phyloP scores from a whole-genome alignment of 2,113 vertebrate species.

The Mesembrinibis cayennensis region DNA sequence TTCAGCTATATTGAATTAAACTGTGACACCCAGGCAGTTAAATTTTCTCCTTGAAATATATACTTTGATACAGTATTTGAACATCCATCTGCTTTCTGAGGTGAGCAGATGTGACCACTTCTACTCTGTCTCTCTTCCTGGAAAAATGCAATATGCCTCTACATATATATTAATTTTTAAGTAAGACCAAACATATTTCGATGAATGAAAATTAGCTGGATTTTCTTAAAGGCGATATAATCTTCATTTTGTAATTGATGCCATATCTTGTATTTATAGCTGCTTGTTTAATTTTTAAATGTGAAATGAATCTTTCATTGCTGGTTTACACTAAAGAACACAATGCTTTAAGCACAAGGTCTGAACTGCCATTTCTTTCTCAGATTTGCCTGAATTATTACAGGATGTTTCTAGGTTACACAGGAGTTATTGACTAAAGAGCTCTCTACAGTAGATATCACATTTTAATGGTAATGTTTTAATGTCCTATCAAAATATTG shows the following conservation, averaged over 20 bases:
- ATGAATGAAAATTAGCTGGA: not conserved
- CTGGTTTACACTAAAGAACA: not conserved
- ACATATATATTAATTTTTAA: not conserved
- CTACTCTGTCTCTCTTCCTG: not conserved
- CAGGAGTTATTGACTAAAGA: not conserved
- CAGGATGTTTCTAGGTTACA: not conserved
- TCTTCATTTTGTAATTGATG: not conserved
- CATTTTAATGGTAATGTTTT: not conserved
- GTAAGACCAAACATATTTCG: not conserved
- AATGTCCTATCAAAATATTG: not conserved
- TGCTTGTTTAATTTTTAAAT: not conserved
- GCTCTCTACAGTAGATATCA: not conserved
- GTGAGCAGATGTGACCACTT: conserved; percentile 44
- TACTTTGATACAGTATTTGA: conserved; percentile 21
- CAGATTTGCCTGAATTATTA: not conserved
- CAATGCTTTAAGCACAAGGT: not conserved
- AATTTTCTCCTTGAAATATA: conserved; percentile 53
- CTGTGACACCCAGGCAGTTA: conserved; percentile 15
- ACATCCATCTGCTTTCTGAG: conserved; percentile 43
- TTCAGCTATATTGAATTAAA: conserved; percentile 55
- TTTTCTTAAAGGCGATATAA: not conserved
- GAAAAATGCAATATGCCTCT: not conserved
- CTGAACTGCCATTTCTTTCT: not conserved
- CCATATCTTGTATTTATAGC: not conserved
- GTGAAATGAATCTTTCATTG: not conserved